phyloP scores from a whole-genome alignment of 1,140 invertebrate genomes.

The Tetranychus urticae region DNA sequence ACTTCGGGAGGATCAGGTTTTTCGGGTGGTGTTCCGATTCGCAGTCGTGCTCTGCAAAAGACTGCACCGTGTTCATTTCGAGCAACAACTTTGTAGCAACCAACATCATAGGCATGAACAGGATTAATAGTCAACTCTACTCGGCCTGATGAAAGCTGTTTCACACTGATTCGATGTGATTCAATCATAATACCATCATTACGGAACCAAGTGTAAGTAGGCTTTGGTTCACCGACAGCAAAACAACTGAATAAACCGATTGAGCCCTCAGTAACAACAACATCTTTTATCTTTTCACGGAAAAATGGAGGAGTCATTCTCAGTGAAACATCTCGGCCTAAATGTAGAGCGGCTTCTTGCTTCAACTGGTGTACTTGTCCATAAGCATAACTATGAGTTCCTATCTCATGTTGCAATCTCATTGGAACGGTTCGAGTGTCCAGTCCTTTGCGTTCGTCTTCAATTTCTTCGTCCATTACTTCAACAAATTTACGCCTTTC shows the following conservation, averaged over 20 bases:
- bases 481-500: constrained; percentile 74
- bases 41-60: constrained; percentile 25
- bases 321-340: background rate
- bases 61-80: constrained; percentile 41
- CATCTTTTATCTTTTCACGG: constrained; percentile 27
- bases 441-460: constrained; percentile 54
- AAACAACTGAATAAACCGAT: constrained; percentile 30
- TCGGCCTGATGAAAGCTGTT: constrained; percentile 27
- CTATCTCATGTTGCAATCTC: constrained; percentile 51
- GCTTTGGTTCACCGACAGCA: constrained; percentile 66
- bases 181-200: constrained; percentile 64
- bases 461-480: constrained; percentile 85
- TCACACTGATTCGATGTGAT: constrained; percentile 38
- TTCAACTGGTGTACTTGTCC: constrained; percentile 13
- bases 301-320: constrained; percentile 23
- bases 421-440: constrained; percentile 26
- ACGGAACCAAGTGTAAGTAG: constrained; percentile 80
- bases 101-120: constrained; percentile 40
- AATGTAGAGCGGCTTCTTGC: constrained; percentile 7
- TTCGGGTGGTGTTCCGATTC: constrained; percentile 35
- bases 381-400: constrained; percentile 16
- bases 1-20: constrained; percentile 64
- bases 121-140: constrained; percentile 50
- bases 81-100: constrained; percentile 78
- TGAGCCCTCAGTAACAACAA: constrained; percentile 40